These are phyloP conservation scores for Cheilosia pagana DNA, from an alignment of 2,888 invertebrate genomes.

Conservation along the genomic window DNA sequence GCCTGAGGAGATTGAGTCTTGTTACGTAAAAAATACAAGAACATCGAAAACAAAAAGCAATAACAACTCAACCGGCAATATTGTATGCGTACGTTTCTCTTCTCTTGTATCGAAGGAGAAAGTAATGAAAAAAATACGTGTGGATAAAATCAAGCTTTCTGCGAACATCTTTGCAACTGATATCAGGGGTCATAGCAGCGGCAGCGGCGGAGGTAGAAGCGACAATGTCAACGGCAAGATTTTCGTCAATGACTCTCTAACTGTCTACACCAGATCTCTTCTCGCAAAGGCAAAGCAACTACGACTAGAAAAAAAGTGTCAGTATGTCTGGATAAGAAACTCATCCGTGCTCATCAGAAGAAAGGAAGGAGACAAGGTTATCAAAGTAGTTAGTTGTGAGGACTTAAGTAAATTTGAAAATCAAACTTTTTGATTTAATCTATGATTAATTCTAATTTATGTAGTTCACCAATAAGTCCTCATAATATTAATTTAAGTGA, in stretches of 20 bases:
- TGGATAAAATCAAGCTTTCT: too few relatives aligned
- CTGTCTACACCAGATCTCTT: conserved; percentile 7
- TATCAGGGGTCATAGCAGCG: too few relatives aligned
- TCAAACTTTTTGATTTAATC: too few relatives aligned
- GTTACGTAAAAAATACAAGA: conserved; percentile 2
- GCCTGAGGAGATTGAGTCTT: conserved; percentile 25
- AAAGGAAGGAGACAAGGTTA: too few relatives aligned
- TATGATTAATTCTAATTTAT: too few relatives aligned
- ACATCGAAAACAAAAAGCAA: conserved; percentile 7
- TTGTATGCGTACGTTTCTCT: conserved; percentile 31
- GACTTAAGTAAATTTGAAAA: too few relatives aligned
- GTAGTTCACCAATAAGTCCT: too few relatives aligned
- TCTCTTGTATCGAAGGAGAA: conserved; percentile 20
- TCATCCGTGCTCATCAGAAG: too few relatives aligned
- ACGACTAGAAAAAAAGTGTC: too few relatives aligned
- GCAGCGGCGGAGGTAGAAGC: background rate
- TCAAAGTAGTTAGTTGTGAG: too few relatives aligned
- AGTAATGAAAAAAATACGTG: conserved; percentile 13
- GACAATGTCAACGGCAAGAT: background rate
- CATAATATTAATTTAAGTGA: background rate
- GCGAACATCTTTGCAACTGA: too few relatives aligned
- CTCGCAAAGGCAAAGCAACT: conserved; percentile 21
- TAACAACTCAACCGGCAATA: conserved; percentile 6
- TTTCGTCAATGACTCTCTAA: conserved; percentile 8
- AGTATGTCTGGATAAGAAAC: too few relatives aligned